phyloP scores from a whole-genome alignment of 2,888 invertebrate genomes.

The Nomada fabriciana region DNA sequence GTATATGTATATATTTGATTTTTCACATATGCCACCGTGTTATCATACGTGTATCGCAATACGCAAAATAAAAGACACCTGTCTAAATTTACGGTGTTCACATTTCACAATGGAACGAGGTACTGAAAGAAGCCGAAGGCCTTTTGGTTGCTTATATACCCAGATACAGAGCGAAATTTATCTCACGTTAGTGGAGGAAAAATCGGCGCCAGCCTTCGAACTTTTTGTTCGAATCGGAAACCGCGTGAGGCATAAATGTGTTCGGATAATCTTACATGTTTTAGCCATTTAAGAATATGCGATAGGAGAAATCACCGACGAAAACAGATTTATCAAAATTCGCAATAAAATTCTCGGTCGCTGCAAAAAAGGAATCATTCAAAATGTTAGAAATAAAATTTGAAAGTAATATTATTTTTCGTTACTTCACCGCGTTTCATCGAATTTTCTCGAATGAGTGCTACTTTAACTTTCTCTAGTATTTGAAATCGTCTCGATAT shows the following conservation, averaged over 20 bases:
- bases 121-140: slow-evolving; percentile 61
- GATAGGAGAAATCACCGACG: slow-evolving; percentile 23
- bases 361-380: not conserved
- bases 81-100: slow-evolving; percentile 17
- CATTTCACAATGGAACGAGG: slow-evolving; percentile 20
- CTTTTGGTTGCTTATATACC: slow-evolving; percentile 59
- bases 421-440: too few species aligned
- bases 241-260: not conserved
- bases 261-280: slow-evolving; percentile 1
- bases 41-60: not conserved
- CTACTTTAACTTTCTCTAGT: not conserved
- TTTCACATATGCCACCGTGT: not conserved
- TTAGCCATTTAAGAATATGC: not conserved
- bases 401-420: not conserved
- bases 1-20: too few species aligned
- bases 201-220: slow-evolving; percentile 66
- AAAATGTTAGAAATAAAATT: not conserved
- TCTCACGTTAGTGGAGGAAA: slow-evolving; percentile 53
- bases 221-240: slow-evolving; percentile 59
- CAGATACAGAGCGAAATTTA: slow-evolving; percentile 40
- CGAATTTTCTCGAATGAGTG: too few species aligned
- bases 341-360: not conserved
- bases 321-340: slow-evolving; percentile 41
- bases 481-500: not conserved
- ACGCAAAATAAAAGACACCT: not conserved